Evolutionary conservation across 2,113 vertebrate genomes (phyloP).

Genomic region (Eleginops maclovinus): DNA sequence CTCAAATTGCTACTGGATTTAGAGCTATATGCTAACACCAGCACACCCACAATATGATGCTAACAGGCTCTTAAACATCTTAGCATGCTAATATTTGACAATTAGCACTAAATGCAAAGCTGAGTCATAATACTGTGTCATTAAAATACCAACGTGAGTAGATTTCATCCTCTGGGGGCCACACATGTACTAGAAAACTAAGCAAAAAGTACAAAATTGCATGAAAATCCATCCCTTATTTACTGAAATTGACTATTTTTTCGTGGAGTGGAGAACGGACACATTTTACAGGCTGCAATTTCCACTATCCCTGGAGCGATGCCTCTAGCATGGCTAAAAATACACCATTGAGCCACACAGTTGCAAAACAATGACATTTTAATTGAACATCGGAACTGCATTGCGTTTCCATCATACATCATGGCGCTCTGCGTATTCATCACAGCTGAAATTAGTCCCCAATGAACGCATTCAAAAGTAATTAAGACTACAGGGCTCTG

Average conservation of each 20-base stretch:
- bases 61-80: not conserved
- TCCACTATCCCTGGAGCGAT: too few relatives aligned
- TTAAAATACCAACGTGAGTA: too few relatives aligned
- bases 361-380: not conserved
- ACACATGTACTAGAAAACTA: too few relatives aligned
- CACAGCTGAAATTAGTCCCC: not conserved
- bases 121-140: too few relatives aligned
- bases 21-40: not conserved
- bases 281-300: too few relatives aligned
- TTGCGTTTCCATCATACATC: not conserved
- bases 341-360: not conserved
- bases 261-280: too few relatives aligned
- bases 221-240: too few relatives aligned
- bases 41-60: not conserved
- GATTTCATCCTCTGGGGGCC: too few relatives aligned
- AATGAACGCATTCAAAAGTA: not conserved
- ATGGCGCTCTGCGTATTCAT: not conserved
- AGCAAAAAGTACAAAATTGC: too few relatives aligned
- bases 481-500: not conserved
- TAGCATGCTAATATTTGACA: not conserved
- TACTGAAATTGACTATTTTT: too few relatives aligned
- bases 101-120: not conserved
- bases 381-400: not conserved
- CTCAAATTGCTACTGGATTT: not conserved
- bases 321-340: not conserved